Base-by-base conservation (phyloP, 2,797 vertebrate species). In the Cheirogaleus major region DNA sequence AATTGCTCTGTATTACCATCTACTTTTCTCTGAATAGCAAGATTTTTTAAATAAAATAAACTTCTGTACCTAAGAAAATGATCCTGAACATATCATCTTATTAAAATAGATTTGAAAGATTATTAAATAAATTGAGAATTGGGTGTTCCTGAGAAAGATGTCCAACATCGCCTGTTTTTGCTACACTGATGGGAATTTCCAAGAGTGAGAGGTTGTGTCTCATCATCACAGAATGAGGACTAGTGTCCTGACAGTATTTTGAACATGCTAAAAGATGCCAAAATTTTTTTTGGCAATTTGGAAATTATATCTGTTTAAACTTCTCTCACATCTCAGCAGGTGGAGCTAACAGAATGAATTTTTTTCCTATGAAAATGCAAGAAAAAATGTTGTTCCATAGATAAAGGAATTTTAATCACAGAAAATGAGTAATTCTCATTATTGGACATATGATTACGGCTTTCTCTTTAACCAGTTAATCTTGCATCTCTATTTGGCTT, bases 1-100 rank as follows among this genome's bases (percentile, higher is more conserved):
- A 82, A 94, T 41, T 95, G n/a, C 70, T 97, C 82, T 95, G 94
- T 32, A 91, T 94, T 78, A 89, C 13, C 80, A 95, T 93, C 13
- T 72, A 81, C 50, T 86, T 96, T 96, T 94, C 50, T 75, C 91
- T 70, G 89, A 85, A 92, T 11, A 92, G 76, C 45, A 30, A 88
- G 79, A 10, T 67, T n/a, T 73, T 95, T 91, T 95, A 86, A 91
- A 5, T 75, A 96, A 70, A 73, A 85, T 15, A 23, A 55, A 61
- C 92, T 88, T 70, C 52, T 87, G 45, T 25, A 75, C 85, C 76
- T 95, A 75, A 55, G 43, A 96, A 95, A 97, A 98, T 63, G 61
- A 95, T 63, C 89, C 8, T 65, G 86, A 83, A 23, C 14, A 75
- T 90, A 94, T 41, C 0, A 20, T 90, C 86, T 95, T 69, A 78